These are phyloP conservation scores for Lysiphlebus fabarum DNA, from an alignment of 1,140 invertebrate genomes.

Conservation along the genomic window DNA sequence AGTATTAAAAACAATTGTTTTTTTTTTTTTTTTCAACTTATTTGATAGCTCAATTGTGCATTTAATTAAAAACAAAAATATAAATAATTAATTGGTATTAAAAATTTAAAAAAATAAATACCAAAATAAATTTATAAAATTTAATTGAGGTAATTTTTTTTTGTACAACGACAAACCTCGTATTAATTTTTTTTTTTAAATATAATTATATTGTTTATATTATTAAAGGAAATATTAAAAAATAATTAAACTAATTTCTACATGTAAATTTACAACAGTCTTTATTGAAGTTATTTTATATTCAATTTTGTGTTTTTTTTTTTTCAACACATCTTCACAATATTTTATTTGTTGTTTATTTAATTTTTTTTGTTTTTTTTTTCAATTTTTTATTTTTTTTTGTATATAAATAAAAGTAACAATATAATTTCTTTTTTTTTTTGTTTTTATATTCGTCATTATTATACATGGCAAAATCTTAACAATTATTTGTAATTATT, in stretches of 20 bases:
- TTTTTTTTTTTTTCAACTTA: background rate
- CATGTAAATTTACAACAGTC: constrained; percentile 43
- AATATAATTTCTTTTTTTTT: constrained; percentile 42
- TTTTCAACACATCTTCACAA: constrained; percentile 22
- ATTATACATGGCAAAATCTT: no score
- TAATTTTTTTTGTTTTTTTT: constrained; percentile 38
- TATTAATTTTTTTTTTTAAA: no score
- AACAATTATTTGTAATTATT: constrained; percentile 1
- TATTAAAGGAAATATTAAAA: background rate
- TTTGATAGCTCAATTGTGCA: no score
- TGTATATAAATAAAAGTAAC: constrained; percentile 49
- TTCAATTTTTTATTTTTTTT: constrained; percentile 25
- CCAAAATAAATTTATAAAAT: no score
- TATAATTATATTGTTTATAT: no score
- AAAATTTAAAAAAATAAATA: no score
- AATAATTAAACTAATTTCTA: background rate
- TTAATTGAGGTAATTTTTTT: no score
- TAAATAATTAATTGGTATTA: no score
- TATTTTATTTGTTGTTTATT: constrained; percentile 35
- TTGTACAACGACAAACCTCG: no score
- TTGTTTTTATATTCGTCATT: constrained; percentile 32
- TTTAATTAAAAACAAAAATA: no score
- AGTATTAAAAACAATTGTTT: background rate
- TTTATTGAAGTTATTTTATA: constrained; percentile 45
- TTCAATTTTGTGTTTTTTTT: constrained; percentile 40